Conservation (phyloP, 1,140 invertebrate genomes). For the Conopomorpha cramerella region DNA sequence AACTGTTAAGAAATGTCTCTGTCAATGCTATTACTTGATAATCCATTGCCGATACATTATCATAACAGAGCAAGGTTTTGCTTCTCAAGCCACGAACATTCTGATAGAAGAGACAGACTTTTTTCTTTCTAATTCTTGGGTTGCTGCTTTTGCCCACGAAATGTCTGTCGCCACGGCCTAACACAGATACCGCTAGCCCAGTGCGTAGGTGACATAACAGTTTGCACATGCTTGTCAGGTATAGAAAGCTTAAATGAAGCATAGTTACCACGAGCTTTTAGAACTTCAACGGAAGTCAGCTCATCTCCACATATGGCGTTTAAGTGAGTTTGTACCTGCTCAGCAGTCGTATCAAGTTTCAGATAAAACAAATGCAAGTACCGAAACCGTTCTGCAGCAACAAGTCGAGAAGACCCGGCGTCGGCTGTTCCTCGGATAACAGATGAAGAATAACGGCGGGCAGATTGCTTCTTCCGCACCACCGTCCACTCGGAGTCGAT, state of each 20-base stretch:
- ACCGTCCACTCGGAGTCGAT: too few species aligned
- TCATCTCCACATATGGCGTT: not conserved
- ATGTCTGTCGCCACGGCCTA: constrained; percentile 1
- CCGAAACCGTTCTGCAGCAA: not conserved
- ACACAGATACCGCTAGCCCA: constrained; percentile 1
- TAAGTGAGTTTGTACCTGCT: not conserved
- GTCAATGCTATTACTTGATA: not conserved
- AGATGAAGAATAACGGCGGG: not conserved
- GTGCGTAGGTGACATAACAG: not conserved
- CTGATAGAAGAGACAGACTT: not conserved
- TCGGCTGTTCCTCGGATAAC: not conserved
- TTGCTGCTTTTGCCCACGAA: not conserved
- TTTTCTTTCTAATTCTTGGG: not conserved
- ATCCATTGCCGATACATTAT: not conserved
- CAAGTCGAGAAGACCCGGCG: not conserved
- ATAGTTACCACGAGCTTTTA: constrained; percentile 1
- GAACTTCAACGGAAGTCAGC: not conserved
- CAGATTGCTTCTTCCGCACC: not conserved
- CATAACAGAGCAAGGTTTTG: too few species aligned
- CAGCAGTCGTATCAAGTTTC: not conserved
- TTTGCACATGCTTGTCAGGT: not conserved
- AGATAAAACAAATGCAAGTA: not conserved
- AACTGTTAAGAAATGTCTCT: constrained; percentile 1
- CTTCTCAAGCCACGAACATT: too few species aligned
- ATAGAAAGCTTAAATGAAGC: too few species aligned